Evolutionary conservation across 2,888 invertebrate species (phyloP), one percentile per base, ranked within the genome.

Genomic region (Tiliacea aurago): DNA sequence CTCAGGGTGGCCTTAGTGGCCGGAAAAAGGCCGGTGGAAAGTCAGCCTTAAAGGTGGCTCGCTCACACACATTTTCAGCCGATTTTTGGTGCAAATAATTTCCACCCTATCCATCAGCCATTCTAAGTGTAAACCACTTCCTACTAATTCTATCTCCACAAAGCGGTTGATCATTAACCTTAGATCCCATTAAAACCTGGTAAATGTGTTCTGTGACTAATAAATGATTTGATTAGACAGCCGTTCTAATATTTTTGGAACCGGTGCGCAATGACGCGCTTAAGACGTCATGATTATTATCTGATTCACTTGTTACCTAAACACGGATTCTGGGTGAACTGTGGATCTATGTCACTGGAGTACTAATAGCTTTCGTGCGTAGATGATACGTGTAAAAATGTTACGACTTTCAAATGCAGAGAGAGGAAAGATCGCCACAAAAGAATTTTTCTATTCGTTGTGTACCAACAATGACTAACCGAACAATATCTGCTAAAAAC

Each of bases 241-340:
- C 77, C 75, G 86, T 59, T 51, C 58, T 80, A 76, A 83, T 86
- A 83, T 84, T 86, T 86, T 81, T 74, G 74, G 79, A 79, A 72
- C 71, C 64, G 51, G 79, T 73, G 59, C 83, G 71, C 70, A 77
- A 64, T 81, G 86, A 83, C 77, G 76, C 61, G 6, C 53, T 37
- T 4, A 2, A 37, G 64, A 77, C 83, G 85, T 86, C 86, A 83
- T 61, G 62, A 66, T 81, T 76, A 84, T 86, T 86, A 86, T 86
- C 85, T 86, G 86, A 86, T 86, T 86, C 81, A 83, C 77, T 81
- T 76, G 76, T 79, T 76, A 84, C 78, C 78, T 83, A 84, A 76
- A 83, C 73, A 23, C 59, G 51, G 66, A 79, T 78, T 76, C 69
- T 66, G 68, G 37, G 56, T 80, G 62, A 66, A 77, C 56, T 78